Conservation (phyloP, 2,797 vertebrate genomes). For the Xenopus petersii region DNA sequence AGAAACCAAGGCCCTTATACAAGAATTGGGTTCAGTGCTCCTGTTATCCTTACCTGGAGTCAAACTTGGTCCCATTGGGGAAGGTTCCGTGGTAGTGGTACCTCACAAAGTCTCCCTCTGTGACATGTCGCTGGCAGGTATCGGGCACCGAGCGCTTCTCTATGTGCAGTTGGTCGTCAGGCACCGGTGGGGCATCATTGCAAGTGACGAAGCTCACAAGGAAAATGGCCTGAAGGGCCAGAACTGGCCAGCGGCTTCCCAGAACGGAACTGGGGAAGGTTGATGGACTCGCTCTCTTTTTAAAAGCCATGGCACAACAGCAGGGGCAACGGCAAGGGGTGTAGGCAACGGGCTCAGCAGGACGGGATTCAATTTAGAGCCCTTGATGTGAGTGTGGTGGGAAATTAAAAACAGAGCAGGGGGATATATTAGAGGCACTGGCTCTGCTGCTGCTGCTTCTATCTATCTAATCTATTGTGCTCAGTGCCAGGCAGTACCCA, state of each 20-base stretch:
- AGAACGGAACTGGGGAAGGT: not conserved
- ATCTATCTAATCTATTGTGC: no score
- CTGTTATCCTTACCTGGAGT: conserved; percentile 78
- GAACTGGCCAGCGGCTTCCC: conserved; percentile 46
- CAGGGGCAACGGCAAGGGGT: not conserved
- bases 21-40: no score
- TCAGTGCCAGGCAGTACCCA: no score
- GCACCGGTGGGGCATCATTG: conserved; percentile 83
- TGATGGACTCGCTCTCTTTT: not conserved
- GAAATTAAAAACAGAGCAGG: no score
- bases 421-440: no score
- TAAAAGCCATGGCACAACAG: conserved; percentile 5
- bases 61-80: conserved; percentile 89
- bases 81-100: conserved; percentile 93
- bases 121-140: conserved; percentile 79
- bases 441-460: no score
- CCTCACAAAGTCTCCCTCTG: conserved; percentile 85
- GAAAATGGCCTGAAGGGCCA: conserved; percentile 65
- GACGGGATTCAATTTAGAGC: no score
- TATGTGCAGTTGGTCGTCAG: conserved; percentile 68
- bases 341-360: not conserved
- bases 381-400: no score
- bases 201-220: conserved; percentile 83
- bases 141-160: conserved; percentile 85
- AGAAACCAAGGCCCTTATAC: not conserved